phyloP scores from a whole-genome alignment of 2,113 vertebrate genomes.

The Chauna torquata region DNA sequence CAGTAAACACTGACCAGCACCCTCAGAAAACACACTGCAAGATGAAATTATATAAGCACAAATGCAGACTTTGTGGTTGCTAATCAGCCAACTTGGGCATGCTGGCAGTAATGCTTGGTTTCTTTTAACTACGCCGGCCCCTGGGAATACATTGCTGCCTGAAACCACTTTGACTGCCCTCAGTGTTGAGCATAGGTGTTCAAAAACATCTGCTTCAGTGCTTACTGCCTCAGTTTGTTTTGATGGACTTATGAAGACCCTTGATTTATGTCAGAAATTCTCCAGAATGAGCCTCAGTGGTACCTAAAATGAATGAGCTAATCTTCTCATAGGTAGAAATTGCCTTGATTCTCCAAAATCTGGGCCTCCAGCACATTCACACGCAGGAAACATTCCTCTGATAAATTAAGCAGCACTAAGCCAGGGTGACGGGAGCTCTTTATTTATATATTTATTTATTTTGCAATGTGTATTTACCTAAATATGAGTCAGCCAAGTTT shows the following conservation, averaged over 20 bases:
- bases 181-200: background rate
- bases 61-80: background rate
- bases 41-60: constrained; percentile 5
- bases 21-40: background rate
- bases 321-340: constrained; percentile 50
- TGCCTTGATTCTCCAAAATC: constrained; percentile 43
- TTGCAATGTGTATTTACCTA: background rate
- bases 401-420: background rate
- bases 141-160: constrained; percentile 16
- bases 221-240: background rate
- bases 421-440: background rate
- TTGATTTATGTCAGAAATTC: constrained; percentile 24
- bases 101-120: background rate
- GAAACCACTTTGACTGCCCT: constrained; percentile 38
- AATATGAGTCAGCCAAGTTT: background rate
- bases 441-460: background rate
- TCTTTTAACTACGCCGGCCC: background rate
- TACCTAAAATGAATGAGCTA: constrained; percentile 47
- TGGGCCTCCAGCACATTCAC: background rate
- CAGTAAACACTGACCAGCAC: constrained; percentile 44
- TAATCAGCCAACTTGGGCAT: constrained; percentile 25
- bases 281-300: background rate
- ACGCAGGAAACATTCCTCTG: background rate
- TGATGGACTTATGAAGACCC: constrained; percentile 8
- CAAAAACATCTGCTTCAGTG: background rate